Evolutionary conservation across 2,888 invertebrate genomes (phyloP).

Genomic region (Ceratothoa steindachneri): DNA sequence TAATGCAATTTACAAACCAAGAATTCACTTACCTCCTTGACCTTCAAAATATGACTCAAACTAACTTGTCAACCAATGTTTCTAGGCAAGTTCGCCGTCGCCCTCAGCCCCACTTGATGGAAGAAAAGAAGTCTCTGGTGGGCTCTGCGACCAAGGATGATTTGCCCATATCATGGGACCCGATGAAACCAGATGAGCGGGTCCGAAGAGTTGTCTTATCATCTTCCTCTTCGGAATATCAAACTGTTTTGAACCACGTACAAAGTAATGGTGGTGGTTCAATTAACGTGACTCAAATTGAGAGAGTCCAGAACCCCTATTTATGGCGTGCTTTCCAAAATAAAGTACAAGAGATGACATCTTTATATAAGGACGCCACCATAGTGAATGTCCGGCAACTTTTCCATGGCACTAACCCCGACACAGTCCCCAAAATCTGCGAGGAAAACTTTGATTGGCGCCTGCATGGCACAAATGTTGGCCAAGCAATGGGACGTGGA

Average conservation of each 20-base stretch:
- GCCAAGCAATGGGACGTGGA: constrained; percentile 51
- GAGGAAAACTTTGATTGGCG: constrained; percentile 51
- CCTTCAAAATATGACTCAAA: constrained; percentile 1
- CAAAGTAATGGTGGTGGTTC: neutral
- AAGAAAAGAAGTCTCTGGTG: too few relatives aligned
- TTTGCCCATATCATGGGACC: neutral
- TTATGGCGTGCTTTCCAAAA: constrained; percentile 35
- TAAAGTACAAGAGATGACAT: constrained; percentile 28
- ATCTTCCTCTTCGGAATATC: constrained; percentile 23
- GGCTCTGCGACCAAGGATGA: too few relatives aligned
- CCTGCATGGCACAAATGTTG: constrained; percentile 48
- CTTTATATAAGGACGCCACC: constrained; percentile 8
- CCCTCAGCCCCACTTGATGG: neutral
- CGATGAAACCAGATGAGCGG: neutral
- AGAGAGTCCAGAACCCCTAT: constrained; percentile 33
- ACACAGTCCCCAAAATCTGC: constrained; percentile 49
- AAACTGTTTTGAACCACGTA: neutral
- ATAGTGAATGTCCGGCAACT: constrained; percentile 44
- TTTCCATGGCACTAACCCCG: constrained; percentile 51
- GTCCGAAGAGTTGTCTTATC: neutral
- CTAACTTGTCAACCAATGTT: constrained; percentile 4
- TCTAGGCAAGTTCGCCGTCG: neutral
- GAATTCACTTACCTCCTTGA: constrained; percentile 1
- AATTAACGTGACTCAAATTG: constrained; percentile 12
- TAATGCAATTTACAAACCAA: neutral